These are phyloP conservation scores for Ciconia maguari DNA, from an alignment of 2,113 vertebrate species.

Conservation along the genomic window DNA sequence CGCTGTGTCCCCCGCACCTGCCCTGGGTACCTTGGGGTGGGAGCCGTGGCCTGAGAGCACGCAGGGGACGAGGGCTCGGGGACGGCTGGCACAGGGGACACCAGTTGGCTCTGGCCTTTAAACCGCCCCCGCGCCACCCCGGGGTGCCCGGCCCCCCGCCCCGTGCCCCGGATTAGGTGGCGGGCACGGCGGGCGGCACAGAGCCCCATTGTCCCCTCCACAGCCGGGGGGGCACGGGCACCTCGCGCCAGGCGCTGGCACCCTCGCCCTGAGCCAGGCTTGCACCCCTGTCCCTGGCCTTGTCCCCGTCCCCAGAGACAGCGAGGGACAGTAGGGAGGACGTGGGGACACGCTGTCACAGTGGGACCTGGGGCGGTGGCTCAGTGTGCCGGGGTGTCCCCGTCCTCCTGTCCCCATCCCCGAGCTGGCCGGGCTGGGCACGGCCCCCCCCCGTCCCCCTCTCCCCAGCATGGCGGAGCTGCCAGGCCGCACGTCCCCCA, in stretches of 20 bases:
- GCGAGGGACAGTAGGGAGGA: background rate
- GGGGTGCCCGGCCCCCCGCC: background rate
- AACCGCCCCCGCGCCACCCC: background rate
- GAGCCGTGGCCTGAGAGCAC: background rate
- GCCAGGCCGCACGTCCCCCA: slow-evolving; percentile 25
- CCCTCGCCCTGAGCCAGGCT: background rate
- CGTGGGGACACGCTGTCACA: background rate
- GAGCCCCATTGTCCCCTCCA: slow-evolving; percentile 38
- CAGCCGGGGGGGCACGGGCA: background rate
- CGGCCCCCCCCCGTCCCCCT: background rate
- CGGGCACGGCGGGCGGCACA: background rate
- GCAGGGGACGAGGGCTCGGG: background rate
- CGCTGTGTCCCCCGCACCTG: background rate
- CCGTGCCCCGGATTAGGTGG: slow-evolving; percentile 34
- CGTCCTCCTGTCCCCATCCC: background rate
- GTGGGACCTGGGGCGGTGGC: background rate
- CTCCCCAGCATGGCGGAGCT: background rate
- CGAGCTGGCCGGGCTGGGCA: background rate
- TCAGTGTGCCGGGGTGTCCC: background rate
- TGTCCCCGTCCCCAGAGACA: background rate
- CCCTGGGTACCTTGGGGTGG: background rate
- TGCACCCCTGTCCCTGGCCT: background rate
- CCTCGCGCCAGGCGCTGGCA: background rate
- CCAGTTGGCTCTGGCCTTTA: background rate
- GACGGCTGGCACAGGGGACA: background rate